These are phyloP conservation scores for Athene noctua DNA, from an alignment of 2,113 vertebrate species.

Conservation along the genomic window DNA sequence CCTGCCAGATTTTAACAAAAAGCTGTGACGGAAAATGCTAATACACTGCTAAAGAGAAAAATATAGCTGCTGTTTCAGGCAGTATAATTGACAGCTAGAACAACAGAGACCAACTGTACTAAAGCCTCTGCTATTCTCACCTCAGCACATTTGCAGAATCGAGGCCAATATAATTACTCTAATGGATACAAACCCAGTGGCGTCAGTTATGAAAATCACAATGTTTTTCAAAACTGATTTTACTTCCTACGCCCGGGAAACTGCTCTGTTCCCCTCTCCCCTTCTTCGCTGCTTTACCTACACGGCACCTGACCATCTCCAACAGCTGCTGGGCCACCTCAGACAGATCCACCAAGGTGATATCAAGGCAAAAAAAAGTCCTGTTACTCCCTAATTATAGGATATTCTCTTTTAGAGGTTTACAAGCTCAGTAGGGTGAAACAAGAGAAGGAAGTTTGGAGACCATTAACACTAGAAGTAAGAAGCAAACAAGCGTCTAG, in stretches of 20 bases:
- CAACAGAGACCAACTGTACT: not conserved
- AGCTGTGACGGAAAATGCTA: not conserved
- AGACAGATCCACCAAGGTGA: not conserved
- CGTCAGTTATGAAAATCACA: not conserved
- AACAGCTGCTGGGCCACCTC: not conserved
- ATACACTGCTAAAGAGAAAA: not conserved
- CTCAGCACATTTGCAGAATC: not conserved
- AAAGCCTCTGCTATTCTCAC: not conserved
- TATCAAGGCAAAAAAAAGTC: not conserved
- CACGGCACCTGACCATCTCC: not conserved
- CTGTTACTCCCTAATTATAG: accelerated
- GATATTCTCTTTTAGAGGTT: not conserved
- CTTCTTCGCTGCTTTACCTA: not conserved
- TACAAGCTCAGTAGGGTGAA: not conserved
- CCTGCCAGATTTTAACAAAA: not conserved
- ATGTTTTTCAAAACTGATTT: not conserved
- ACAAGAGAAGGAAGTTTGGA: not conserved
- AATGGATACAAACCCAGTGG: not conserved
- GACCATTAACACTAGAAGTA: not conserved
- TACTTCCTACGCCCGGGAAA: not conserved
- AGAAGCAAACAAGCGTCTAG: not conserved
- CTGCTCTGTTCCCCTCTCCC: not conserved
- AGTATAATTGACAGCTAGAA: not conserved
- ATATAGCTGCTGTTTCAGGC: not conserved
- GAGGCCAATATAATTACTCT: not conserved